Base-by-base conservation (phyloP, 2,888 invertebrate genomes). In the Hyposoter dolosus region DNA sequence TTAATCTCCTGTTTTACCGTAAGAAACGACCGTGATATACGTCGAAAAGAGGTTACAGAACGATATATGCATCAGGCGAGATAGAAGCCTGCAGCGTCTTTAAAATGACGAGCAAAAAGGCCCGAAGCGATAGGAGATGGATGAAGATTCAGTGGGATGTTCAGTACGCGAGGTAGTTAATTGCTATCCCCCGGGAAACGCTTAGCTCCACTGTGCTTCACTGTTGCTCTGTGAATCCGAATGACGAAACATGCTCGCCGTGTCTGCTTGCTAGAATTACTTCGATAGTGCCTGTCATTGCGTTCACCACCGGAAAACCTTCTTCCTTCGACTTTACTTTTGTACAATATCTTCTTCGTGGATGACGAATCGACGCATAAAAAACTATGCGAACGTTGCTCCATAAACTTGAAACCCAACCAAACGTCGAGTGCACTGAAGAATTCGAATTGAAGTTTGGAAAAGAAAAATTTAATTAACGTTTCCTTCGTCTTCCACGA, bases 31-130 rank as follows among this genome's bases (percentile, higher is more conserved):
- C 35, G 35, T n/a, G 32, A 53, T 68, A 40, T 53, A 28, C 45
- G 50, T 15, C 28, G 40, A 28, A 68, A 50, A 78, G 35, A 47
- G 71, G 69, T 60, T 82, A 43, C 75, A 79, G 72, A 79, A 60
- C 65, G n/a, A 50, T 65, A 74, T 74, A 65, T 71, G 71, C 66
- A 47, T 60, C 28, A 47, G 53, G 56, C 50, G 75, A 66, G 78
- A 66, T 63, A 76, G 71, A 78, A 83, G 43, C 71, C 66, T 50
- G 50, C 32, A 68, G 66, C 72, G 72, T 79, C 83, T 83, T 81
- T 72, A 77, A 83, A 83, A 77, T 83, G 85, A 83, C 68, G 80
- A 83, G 77, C 60, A 86, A 86, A 83, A 81, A 83, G 83, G 83
- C 83, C 53, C 66, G 71, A 35, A 71, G 85, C 68, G 40, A 15